These are phyloP conservation scores for Meteorus colon DNA, from an alignment of 2,888 invertebrate species.

Conservation along the genomic window DNA sequence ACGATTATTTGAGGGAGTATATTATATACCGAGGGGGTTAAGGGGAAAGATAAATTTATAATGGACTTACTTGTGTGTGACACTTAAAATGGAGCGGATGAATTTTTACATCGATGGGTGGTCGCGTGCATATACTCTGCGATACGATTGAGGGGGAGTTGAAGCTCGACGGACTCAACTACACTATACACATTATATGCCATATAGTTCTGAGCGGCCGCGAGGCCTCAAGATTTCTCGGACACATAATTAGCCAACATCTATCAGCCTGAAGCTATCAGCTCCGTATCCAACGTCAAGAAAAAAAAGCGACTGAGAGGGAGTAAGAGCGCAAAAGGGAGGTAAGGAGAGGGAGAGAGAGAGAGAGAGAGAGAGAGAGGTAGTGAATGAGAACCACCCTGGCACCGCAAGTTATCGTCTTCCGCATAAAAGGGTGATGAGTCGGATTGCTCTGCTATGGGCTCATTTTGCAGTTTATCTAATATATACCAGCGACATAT, in stretches of 20 bases:
- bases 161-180: constrained; percentile 30
- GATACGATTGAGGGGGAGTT: constrained; percentile 38
- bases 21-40: background rate
- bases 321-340: constrained; percentile 27
- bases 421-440: constrained; percentile 22
- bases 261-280: constrained; percentile 73
- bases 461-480: background rate
- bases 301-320: constrained; percentile 14
- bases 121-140: constrained; percentile 60
- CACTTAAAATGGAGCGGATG: constrained; percentile 30
- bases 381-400: constrained; percentile 21
- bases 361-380: constrained; percentile 31
- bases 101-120: constrained; percentile 65
- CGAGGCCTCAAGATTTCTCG: constrained; percentile 66
- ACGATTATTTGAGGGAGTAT: constrained; percentile 32
- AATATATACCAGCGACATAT: constrained; percentile 19
- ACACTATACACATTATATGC: constrained; percentile 34
- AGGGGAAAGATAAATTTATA: constrained; percentile 23
- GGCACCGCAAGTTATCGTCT: constrained; percentile 31
- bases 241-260: constrained; percentile 73
- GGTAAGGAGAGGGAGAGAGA: constrained; percentile 30
- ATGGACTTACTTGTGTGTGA: constrained; percentile 24
- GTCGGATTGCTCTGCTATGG: background rate
- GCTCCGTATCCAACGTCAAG: constrained; percentile 59
- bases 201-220: constrained; percentile 20